phyloP scores from a whole-genome alignment of 2,113 vertebrate species.

The Amazona vittata region DNA sequence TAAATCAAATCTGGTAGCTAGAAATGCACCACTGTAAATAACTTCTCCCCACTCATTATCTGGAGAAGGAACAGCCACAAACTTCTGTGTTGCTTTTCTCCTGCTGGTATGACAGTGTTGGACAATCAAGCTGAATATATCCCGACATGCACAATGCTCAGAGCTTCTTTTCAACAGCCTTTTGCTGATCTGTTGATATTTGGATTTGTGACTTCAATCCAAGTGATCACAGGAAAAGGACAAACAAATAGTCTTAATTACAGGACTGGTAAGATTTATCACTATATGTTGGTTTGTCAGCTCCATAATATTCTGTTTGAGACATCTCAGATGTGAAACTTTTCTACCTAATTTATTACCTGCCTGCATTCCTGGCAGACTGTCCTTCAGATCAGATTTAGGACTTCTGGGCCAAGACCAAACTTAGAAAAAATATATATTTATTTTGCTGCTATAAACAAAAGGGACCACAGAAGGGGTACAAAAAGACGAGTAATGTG shows the following conservation, averaged over 20 bases:
- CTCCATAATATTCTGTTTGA: background rate
- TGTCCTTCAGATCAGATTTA: background rate
- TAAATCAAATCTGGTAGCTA: background rate
- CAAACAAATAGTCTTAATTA: background rate
- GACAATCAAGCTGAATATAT: background rate
- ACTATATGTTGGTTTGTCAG: background rate
- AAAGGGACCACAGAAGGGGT: background rate
- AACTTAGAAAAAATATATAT: background rate
- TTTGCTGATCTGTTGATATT: background rate
- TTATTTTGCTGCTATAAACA: background rate
- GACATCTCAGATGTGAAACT: background rate
- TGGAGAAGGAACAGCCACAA: background rate
- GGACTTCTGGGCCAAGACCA: background rate
- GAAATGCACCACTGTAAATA: background rate
- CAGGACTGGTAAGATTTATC: background rate
- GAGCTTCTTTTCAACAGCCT: background rate
- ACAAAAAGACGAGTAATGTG: background rate
- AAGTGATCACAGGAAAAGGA: background rate
- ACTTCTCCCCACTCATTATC: background rate
- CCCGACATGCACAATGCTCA: background rate
- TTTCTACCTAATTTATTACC: background rate
- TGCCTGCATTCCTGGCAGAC: background rate
- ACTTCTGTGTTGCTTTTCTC: background rate
- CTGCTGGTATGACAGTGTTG: background rate
- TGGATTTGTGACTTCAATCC: background rate